Evolutionary conservation across 2,888 invertebrate genomes (phyloP), one percentile per base, ranked within the genome.

Genomic region (Tortrix viridana): DNA sequence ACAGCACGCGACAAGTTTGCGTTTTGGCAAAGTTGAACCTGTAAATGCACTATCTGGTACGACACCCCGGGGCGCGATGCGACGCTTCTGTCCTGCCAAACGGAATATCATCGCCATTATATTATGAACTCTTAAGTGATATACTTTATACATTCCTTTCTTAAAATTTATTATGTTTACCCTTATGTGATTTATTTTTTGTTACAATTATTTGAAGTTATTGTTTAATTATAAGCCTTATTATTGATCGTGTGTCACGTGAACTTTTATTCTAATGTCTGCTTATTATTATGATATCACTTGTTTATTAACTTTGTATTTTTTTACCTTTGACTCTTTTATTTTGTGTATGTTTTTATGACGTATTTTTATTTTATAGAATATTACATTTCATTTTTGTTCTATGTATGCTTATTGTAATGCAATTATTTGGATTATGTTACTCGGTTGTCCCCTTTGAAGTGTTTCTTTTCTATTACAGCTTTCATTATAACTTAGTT

Each of bases 11-110:
- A 82, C 89, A 84, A 85, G 80, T 87, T 92, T 89, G 89, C 89
- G 83, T 86, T 86, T 79, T 79, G 73, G 89, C 91, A 90, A 89
- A 87, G 82, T 88, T 91, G 89, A 94, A 93, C 94, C 95, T 98
- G 98, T 98, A 98, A 98, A 98, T 98, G 98, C 98, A 98, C 98
- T 97, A 98, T 98, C 98, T 98, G 98, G 98, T 98, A 98, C 98
- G 97, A 97, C 97, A 97, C 96, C 95, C 96, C 95, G 94, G 93
- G 89, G 93, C 92, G 94, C 93, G 81, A 85, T 81, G 81, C 91
- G 77, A 81, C 90, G 89, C 76, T 85, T 83, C 86, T 78, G 86
- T 73, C 76, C 82, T 75, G 74, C 82, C 80, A 71, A 74, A 74
- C 76, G 77, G 78, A 79, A 77, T 75, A 71, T 70, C 76, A 68